phyloP scores from a whole-genome alignment of 2,113 vertebrate genomes.

The Mirza zaza region DNA sequence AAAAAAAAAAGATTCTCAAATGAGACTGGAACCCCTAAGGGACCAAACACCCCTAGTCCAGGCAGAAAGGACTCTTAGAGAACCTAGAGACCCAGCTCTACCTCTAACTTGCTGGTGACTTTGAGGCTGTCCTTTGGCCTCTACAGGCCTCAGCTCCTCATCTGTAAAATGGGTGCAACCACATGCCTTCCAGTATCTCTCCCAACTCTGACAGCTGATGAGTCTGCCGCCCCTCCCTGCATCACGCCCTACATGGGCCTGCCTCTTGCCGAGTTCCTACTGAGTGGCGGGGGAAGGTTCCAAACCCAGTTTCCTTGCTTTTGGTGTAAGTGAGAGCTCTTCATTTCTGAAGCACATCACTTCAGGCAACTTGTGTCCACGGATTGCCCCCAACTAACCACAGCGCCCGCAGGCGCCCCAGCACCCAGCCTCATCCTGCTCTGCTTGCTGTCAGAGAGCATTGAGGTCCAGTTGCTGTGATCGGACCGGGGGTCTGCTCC shows the following conservation, averaged over 20 bases:
- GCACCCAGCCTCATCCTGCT: too few species aligned
- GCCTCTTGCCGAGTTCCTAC: background rate
- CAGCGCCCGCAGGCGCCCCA: too few species aligned
- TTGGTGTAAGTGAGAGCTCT: background rate
- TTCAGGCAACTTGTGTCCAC: background rate
- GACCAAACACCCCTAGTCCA: background rate
- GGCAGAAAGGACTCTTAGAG: background rate
- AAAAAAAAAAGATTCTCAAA: background rate
- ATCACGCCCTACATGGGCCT: fast-evolving
- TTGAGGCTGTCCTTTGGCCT: background rate
- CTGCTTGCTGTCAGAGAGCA: background rate
- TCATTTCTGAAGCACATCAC: background rate
- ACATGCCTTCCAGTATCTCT: background rate
- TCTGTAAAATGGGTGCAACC: background rate
- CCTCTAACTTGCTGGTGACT: background rate
- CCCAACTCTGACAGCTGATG: background rate
- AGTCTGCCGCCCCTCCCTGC: background rate
- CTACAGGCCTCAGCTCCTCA: background rate
- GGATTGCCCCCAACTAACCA: background rate
- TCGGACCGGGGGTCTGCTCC: fast-evolving
- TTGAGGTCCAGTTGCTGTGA: fast-evolving
- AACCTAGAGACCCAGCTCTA: background rate
- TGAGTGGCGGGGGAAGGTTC: too few species aligned
- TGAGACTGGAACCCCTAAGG: background rate
- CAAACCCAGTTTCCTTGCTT: background rate